Conservation (phyloP, 2,888 invertebrate species). For the Drosophila suboccidentalis region DNA sequence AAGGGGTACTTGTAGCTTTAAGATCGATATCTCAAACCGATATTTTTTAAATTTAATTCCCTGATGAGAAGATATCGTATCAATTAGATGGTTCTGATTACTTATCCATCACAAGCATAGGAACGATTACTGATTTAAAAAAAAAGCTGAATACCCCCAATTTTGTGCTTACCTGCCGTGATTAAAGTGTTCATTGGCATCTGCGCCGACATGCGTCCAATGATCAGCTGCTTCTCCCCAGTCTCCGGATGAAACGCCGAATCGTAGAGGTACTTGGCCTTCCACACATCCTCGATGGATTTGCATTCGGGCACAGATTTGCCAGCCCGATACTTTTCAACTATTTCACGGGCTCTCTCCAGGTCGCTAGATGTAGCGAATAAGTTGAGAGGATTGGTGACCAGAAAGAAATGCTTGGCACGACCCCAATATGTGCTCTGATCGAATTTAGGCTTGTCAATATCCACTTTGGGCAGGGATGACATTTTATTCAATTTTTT, state of each 20-base stretch:
- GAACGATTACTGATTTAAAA: too few species aligned
- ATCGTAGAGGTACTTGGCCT: conserved; percentile 96
- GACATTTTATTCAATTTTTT: conserved; percentile 23
- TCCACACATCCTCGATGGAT: conserved; percentile 94
- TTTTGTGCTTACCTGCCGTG: conserved; percentile 89
- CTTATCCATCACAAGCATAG: too few species aligned
- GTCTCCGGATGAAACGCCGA: conserved; percentile 99
- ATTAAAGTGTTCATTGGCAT: conserved; percentile 99
- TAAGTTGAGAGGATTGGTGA: conserved; percentile 97
- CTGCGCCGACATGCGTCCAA: conserved; percentile 99
- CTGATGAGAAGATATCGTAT: too few species aligned
- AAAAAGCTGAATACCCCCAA: too few species aligned
- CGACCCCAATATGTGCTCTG: conserved; percentile 95
- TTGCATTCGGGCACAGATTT: conserved; percentile 87
- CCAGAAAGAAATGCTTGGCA: conserved; percentile 95
- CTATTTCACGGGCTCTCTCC: conserved; percentile 90
- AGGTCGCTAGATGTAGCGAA: conserved; percentile 90
- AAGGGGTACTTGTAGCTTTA: too few species aligned
- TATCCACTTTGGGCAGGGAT: conserved; percentile 75
- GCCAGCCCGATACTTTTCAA: conserved; percentile 90
- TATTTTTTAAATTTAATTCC: too few species aligned
- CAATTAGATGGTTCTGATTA: too few species aligned
- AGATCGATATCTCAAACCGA: too few species aligned
- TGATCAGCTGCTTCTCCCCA: conserved; percentile 96
- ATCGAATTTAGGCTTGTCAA: conserved; percentile 95